A percentile compares a stretch with the other conserved stretches of the same genome.
phyloP scores from a whole-genome alignment of 2,888 invertebrate genomes.

The Gymnocheta viridis region DNA sequence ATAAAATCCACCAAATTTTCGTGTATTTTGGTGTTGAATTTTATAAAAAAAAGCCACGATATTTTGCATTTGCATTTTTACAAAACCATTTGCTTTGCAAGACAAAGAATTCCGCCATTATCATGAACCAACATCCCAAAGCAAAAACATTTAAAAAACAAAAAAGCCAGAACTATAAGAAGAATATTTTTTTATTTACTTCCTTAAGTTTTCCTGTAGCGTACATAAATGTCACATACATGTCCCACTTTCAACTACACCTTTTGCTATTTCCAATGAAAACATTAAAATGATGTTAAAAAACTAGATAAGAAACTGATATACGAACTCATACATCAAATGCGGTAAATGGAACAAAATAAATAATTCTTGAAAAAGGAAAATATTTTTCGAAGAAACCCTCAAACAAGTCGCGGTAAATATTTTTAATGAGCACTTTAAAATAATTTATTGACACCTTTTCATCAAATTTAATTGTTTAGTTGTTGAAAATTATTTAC shows the following conservation, averaged over 20 bases:
- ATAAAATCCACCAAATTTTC: too few relatives aligned
- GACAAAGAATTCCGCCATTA: too few relatives aligned
- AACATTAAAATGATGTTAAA: slow-evolving; percentile 57
- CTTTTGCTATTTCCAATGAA: slow-evolving; percentile 58
- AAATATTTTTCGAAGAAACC: slow-evolving; percentile 1
- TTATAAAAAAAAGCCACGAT: too few relatives aligned
- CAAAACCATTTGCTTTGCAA: too few relatives aligned
- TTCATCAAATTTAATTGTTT: slow-evolving; percentile 14
- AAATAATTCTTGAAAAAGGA: slow-evolving; percentile 21
- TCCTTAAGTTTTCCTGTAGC: neutral
- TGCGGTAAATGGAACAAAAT: slow-evolving; percentile 28
- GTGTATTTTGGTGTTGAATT: too few relatives aligned
- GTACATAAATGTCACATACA: neutral
- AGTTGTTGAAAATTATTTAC: neutral
- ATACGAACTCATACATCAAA: slow-evolving; percentile 11
- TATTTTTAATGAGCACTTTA: too few relatives aligned
- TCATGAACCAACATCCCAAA: too few relatives aligned
- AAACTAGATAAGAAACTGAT: slow-evolving; percentile 25
- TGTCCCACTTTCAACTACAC: neutral
- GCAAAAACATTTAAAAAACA: too few relatives aligned
- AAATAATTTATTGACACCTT: slow-evolving; percentile 48
- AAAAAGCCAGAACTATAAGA: too few relatives aligned
- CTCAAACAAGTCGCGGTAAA: too few relatives aligned
- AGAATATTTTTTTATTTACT: too few relatives aligned
- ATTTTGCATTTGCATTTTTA: too few relatives aligned